These are phyloP conservation scores for Andrena fulva DNA, from an alignment of 2,888 invertebrate genomes.

Conservation along the genomic window DNA sequence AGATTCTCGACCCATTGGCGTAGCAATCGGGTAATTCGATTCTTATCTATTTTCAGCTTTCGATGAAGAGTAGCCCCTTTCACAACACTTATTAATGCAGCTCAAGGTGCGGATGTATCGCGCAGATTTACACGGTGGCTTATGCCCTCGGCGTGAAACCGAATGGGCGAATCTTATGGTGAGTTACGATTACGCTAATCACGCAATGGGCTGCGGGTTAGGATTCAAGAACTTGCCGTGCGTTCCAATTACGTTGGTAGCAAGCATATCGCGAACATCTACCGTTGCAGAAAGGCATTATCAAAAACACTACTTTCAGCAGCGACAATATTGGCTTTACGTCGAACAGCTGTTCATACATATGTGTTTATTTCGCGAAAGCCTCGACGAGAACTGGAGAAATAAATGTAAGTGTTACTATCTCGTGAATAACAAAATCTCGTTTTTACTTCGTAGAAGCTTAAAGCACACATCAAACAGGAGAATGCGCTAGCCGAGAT, in stretches of 20 bases:
- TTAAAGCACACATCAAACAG: no score
- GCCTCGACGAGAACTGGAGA: slow-evolving; percentile 6
- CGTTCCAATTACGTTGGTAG: slow-evolving; percentile 14
- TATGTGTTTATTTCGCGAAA: slow-evolving; percentile 13
- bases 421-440: neutral
- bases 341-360: slow-evolving; percentile 20
- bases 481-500: no score
- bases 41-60: slow-evolving; percentile 13
- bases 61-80: neutral
- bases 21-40: slow-evolving; percentile 31
- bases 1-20: slow-evolving; percentile 45
- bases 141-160: neutral
- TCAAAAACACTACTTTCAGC: slow-evolving; percentile 6
- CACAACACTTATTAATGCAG: neutral
- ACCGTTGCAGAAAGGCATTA: neutral
- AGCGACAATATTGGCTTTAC: slow-evolving; percentile 40
- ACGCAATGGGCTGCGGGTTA: neutral
- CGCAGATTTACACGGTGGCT: no score
- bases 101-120: neutral
- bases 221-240: neutral
- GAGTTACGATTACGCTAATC: neutral
- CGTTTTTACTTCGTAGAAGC: neutral
- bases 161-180: neutral
- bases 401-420: slow-evolving; percentile 17
- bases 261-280: slow-evolving; percentile 11